Evolutionary conservation across 2,888 invertebrate genomes (phyloP).

Genomic region (Camptogramma bilineatum): DNA sequence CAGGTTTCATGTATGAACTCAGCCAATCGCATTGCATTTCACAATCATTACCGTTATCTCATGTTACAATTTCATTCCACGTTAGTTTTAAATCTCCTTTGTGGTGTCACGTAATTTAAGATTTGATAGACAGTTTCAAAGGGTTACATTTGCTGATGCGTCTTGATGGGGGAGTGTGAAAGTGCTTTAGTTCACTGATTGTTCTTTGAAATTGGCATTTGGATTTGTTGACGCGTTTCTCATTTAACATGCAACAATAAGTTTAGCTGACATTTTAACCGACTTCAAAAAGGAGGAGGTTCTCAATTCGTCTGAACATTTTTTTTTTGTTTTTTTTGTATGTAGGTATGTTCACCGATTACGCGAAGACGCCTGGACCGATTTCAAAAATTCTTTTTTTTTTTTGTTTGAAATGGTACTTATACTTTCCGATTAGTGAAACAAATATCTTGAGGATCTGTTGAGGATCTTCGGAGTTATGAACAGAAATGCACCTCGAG

Average conservation of each 20-base stretch:
- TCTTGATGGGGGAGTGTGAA: conserved; percentile 34
- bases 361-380: no score
- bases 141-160: conserved; percentile 48
- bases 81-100: conserved; percentile 57
- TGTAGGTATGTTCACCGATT: no score
- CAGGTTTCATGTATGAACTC: conserved; percentile 15
- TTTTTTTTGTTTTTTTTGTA: no score
- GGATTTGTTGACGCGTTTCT: conserved; percentile 11
- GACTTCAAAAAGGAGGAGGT: no score
- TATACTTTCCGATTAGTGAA: no score
- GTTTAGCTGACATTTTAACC: not conserved
- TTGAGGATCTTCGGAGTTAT: no score
- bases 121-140: conserved; percentile 62
- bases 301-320: not conserved
- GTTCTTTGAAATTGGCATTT: conserved; percentile 26
- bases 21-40: conserved; percentile 67
- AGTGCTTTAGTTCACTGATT: conserved; percentile 29
- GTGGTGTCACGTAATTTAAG: conserved; percentile 60
- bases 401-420: no score
- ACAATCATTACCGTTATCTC: conserved; percentile 76
- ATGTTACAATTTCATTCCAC: conserved; percentile 70
- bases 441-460: no score
- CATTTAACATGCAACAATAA: not conserved
- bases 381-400: no score
- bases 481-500: no score